Base-by-base conservation (phyloP, 2,113 vertebrate species). In the Rhea americana region DNA sequence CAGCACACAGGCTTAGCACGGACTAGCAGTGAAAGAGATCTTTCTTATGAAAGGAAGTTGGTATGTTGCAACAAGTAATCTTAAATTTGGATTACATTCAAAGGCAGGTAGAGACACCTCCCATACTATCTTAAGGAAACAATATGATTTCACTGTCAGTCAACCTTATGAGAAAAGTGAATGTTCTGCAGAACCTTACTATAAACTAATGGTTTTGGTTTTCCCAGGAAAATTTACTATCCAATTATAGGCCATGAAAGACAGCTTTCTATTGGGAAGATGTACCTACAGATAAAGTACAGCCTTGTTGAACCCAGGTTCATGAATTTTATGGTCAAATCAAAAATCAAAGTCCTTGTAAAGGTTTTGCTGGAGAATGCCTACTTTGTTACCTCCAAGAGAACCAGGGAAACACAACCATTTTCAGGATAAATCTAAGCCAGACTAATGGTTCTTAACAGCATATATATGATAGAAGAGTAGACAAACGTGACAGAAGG, bases 211-310 rank as follows among this genome's bases (percentile, higher is more conserved):
- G 11, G 30, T 8, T 89, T 84, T 18, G 21, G 3, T 72, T 84
- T 82, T 82, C 39, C 12, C 21, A 39, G 9, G 56, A 85, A 87
- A 82, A 82, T 17, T 26, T 86, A 83, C 62, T 32, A 74, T 9
- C 7, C 11, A 53, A 7, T 66, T 68, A 43, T 4, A 82, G 0
- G 4, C 4, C 1, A 1, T 24, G 15, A 66, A 66, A 82, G 11
- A 25, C 20, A 62, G 15, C 26, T 35, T 72, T 85, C 17, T 75
- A 9, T 43, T 25, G 14, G 17, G 18, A 87, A 76, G 19, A 35
- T 51, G 1, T 50, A 39, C 37, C 58, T 82, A 19, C 48, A 59
- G 56, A 30, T 28, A 67, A 61, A 73, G 25, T 35, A 39, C 11
- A 45, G 15, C 8, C 6, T n/a, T 4, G 10, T 43, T 47, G 26